Evolutionary conservation across 2,113 vertebrate species (phyloP).

Genomic region (Oreotragus oreotragus): DNA sequence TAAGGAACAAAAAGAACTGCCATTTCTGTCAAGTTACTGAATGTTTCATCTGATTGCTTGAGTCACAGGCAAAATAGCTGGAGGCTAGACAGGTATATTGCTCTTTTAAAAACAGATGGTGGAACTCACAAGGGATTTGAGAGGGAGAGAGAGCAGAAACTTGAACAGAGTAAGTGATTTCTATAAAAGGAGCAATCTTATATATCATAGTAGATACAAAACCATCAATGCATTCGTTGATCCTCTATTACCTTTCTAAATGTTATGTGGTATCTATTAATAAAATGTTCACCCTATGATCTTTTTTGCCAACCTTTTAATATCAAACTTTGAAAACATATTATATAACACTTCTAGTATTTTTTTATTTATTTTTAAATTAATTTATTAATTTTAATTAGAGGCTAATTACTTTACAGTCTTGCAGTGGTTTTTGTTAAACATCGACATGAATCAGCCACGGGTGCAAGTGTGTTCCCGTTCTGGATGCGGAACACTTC

Average conservation of each 20-base stretch:
- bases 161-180: conserved; percentile 46
- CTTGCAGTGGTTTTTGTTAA: not conserved
- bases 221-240: conserved; percentile 28
- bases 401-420: not conserved
- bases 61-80: conserved; percentile 75
- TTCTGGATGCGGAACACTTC: not conserved
- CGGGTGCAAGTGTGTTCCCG: not conserved
- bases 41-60: conserved; percentile 69
- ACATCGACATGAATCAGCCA: not conserved
- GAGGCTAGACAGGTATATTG: conserved; percentile 80
- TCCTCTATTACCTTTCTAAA: conserved; percentile 21
- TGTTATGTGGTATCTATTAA: conserved; percentile 28
- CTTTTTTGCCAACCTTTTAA: conserved; percentile 14
- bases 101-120: conserved; percentile 79
- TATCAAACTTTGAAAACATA: not conserved
- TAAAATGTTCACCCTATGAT: not conserved
- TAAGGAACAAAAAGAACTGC: conserved; percentile 55
- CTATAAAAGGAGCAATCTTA: conserved; percentile 67
- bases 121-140: conserved; percentile 69
- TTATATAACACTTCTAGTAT: not conserved
- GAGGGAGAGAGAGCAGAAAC: conserved; percentile 33
- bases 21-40: conserved; percentile 78
- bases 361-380: not conserved
- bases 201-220: conserved; percentile 61
- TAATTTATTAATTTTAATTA: not conserved